Base-by-base conservation (phyloP, 2,888 invertebrate genomes). In the Xylota segnis region DNA sequence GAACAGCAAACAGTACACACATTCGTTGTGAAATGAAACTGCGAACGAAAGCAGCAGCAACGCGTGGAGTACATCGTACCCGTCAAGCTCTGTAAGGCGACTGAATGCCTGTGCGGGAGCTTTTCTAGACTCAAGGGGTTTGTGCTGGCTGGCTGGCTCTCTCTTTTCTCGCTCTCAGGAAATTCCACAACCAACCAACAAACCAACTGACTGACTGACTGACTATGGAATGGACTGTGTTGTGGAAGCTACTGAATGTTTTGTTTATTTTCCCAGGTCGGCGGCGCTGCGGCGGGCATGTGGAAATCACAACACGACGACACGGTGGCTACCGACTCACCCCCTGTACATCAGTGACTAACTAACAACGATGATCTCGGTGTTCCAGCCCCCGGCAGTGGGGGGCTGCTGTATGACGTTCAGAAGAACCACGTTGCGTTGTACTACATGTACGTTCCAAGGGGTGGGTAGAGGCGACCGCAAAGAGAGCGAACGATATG, bases 191-290 rank as follows among this genome's bases (percentile, higher is more conserved):
- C 9, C 43, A 23, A 23, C 23, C 23, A 23, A 23, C 23, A 52
- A 12, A 34, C 23, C 40, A 12, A n/a, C n/a, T 37, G 16, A 29
- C 14, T 23, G 12, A 16, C 27, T 52, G 14, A n/a, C 54, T 18
- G 10, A 34, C 4, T 45, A n/a, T n/a, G n/a, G 16, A 43, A 1
- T 23, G 23, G 23, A 23, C 32, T 45, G 16, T 23, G 23, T 4
- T 16, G 37, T 32, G 34, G 23, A 12, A 50, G 34, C 37, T 52
- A 40, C 43, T 61, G 56, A 74, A 61, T 70, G 74, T 78, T 81
- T 75, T 82, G 81, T 86, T 81, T 81, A 72, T 86, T 86, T 86
- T 81, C 71, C 65, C 76, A 74, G 74, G 63, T 70, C 71, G 81
- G 65, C 23, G 23, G 23, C 23, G 23, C 23, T 2, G 23, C 3